phyloP scores from a whole-genome alignment of 2,888 invertebrate genomes.

The Dynastes hyllus region DNA sequence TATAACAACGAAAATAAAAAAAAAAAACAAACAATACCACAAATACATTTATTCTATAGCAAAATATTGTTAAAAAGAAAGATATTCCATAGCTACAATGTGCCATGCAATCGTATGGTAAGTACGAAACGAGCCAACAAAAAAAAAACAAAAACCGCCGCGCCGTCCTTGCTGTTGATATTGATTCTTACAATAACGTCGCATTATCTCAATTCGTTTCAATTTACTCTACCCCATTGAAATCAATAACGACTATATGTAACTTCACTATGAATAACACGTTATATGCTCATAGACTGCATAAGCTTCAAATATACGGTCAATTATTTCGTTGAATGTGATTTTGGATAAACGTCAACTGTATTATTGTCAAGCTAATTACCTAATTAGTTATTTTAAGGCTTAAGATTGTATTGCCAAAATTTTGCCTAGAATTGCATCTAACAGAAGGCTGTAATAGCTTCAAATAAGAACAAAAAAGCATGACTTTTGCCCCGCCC shows the following conservation, averaged over 20 bases:
- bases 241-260: conserved; percentile 20
- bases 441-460: neutral
- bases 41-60: neutral
- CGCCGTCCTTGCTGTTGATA: neutral
- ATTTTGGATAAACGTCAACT: neutral
- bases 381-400: neutral
- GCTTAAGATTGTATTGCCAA: neutral
- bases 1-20: neutral
- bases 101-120: too few species aligned
- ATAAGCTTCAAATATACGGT: neutral
- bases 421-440: neutral
- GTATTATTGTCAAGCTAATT: neutral
- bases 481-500: conserved; percentile 31
- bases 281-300: neutral
- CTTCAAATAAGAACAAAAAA: conserved; percentile 3
- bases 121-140: neutral
- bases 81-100: too few species aligned
- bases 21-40: neutral
- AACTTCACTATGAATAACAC: conserved; percentile 13
- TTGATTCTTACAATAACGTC: conserved; percentile 6
- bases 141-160: neutral
- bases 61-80: neutral
- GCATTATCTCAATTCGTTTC: conserved; percentile 6
- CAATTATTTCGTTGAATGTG: neutral
- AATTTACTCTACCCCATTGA: neutral